Evolutionary conservation across 2,113 vertebrate genomes (phyloP).

Genomic region (Anguilla rostrata): DNA sequence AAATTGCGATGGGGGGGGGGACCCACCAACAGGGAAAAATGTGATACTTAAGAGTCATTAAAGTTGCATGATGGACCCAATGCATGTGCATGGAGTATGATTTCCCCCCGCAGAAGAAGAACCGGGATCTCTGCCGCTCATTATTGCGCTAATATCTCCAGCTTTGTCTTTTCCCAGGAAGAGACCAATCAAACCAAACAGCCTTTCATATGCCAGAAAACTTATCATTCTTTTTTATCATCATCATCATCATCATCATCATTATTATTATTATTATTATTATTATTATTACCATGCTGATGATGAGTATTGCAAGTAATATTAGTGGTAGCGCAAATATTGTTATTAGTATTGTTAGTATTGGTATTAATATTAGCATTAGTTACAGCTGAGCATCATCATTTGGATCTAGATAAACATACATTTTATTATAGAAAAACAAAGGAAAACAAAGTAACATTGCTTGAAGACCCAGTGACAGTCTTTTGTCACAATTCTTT

Average conservation of each 20-base stretch:
- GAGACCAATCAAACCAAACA: background rate
- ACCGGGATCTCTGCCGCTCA: background rate
- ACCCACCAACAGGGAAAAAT: background rate
- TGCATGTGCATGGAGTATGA: background rate
- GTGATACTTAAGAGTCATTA: constrained; percentile 73
- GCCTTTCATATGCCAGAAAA: background rate
- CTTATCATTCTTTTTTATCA: background rate
- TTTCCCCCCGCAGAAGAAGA: background rate
- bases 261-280: background rate
- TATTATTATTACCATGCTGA: background rate
- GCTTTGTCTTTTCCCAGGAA: background rate
- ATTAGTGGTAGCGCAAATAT: too few species aligned
- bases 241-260: background rate
- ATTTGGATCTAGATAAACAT: background rate
- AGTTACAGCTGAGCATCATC: too few species aligned
- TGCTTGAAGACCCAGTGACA: background rate
- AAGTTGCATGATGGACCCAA: constrained; percentile 55
- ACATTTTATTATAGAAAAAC: background rate
- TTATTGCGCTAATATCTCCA: background rate
- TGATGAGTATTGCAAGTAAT: too few species aligned
- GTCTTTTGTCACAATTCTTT: background rate
- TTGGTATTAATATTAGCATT: too few species aligned
- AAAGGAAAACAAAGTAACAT: background rate
- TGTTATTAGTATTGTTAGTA: too few species aligned
- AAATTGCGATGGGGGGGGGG: constrained; percentile 45